Base-by-base conservation (phyloP, 2,113 vertebrate genomes). In the Takifugu bimaculatus region DNA sequence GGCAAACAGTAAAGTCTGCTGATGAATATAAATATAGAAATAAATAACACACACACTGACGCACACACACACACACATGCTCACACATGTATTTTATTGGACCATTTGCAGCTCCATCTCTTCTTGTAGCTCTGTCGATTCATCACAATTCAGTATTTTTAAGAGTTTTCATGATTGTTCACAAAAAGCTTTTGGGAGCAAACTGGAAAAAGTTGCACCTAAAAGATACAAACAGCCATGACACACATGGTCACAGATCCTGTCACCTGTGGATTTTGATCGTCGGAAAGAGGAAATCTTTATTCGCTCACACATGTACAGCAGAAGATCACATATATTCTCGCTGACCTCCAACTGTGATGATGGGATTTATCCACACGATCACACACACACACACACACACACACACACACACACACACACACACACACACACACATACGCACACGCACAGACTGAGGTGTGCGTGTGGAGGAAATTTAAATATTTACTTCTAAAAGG, bases 1-100 rank as follows among this genome's bases (percentile, higher is more conserved):
- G 83, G 77, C 73, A 70, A 50, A 74, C 80, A 80, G 74, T 44
- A n/a, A 53, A 55, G 55, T 79, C 15, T 67, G 69, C 75, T 88
- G 83, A 81, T 84, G 73, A 57, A 53, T 77, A 72, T 65, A 90
- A 80, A 75, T 11, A 39, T 10, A 39, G 35, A 39, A 39, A 39
- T 39, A 35, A 35, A 35, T 35, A 35, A 65, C 12, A 45, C 11
- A 62, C 26, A 60, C 13, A 64, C 27, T 4, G 3, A 27, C 50
- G 4, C 50, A 27, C 50, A 52, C 12, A 26, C 12, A 47, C 44
- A 47, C 44, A 47, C 12, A 52, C 26, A 52, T 2, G 7, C 26
- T 3, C 26, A 27, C 27, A 28, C 64, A 54, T 32, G 65, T 52
- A 47, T 43, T 55, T 42, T 39, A 39, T 39, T 39, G 35, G 35